Percentiles rank a stretch among this genome's conserved stretches.
phyloP scores from a whole-genome alignment of 2,113 vertebrate genomes.

The Lepus europaeus region DNA sequence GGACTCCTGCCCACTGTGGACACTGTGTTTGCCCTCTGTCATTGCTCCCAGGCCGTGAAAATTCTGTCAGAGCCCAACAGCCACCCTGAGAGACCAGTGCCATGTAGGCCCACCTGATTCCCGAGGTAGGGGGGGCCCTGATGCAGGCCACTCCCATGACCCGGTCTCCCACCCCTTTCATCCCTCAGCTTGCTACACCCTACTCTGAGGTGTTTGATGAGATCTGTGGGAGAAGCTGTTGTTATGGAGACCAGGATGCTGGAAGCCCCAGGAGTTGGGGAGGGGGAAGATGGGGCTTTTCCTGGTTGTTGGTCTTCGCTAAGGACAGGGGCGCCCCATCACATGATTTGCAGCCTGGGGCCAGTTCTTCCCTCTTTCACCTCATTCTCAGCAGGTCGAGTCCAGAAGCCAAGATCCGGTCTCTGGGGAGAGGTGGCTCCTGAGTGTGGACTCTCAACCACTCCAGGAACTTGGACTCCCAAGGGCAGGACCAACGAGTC shows the following conservation, averaged over 20 bases:
- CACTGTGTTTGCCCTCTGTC: not conserved
- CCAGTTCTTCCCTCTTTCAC: not conserved
- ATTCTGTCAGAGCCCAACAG: slow-evolving; percentile 8
- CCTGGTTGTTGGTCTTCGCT: not conserved
- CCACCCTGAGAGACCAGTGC: slow-evolving; percentile 32
- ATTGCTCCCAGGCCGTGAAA: slow-evolving; percentile 46
- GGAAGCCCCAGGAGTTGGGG: not conserved
- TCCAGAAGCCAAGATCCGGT: slow-evolving; percentile 29
- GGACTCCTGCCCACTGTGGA: not conserved
- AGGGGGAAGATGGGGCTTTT: not conserved
- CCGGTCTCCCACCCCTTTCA: not conserved
- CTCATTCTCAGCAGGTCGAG: slow-evolving; percentile 27
- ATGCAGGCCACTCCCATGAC: no score
- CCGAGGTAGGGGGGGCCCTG: not conserved
- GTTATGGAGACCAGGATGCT: not conserved
- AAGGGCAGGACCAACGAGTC: not conserved
- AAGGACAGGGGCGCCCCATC: not conserved
- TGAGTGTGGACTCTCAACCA: not conserved
- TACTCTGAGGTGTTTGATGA: not conserved
- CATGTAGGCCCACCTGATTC: not conserved
- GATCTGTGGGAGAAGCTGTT: not conserved
- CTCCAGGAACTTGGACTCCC: not conserved
- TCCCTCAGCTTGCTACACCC: not conserved
- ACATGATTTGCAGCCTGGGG: not conserved
- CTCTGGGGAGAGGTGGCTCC: slow-evolving; percentile 15